A percentile compares a stretch with the other conserved stretches of the same genome.
Evolutionary conservation across 2,888 invertebrate genomes (phyloP).

Genomic region (Alentia gelatinosa): DNA sequence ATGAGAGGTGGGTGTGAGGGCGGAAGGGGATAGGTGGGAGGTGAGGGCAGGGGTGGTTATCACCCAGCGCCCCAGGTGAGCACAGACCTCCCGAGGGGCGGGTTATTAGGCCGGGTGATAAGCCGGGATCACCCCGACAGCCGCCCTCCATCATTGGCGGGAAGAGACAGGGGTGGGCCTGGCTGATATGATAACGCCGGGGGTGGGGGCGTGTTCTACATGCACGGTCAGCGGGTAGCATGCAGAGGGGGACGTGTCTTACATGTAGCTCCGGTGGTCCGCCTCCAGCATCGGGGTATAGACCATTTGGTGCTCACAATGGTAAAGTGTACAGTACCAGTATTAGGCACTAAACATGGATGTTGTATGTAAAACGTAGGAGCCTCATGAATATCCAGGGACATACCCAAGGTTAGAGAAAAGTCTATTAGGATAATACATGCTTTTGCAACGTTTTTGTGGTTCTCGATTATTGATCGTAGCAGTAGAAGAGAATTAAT

Average conservation of each 20-base stretch:
- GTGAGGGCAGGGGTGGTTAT: neutral
- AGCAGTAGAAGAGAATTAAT: too few relatives aligned
- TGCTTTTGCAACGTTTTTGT: neutral
- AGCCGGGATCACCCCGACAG: neutral
- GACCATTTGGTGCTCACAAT: too few relatives aligned
- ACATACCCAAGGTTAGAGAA: neutral
- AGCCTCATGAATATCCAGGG: neutral
- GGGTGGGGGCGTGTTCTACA: neutral
- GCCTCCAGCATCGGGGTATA: too few relatives aligned
- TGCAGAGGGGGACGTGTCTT: neutral
- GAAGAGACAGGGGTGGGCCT: neutral
- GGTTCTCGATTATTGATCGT: too few relatives aligned
- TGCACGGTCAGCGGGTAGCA: neutral
- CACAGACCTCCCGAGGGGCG: neutral
- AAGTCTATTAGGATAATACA: neutral
- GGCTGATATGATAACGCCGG: neutral
- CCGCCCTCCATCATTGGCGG: neutral
- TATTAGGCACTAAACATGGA: neutral
- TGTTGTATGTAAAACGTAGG: neutral
- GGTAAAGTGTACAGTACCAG: too few relatives aligned
- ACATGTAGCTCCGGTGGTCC: too few relatives aligned
- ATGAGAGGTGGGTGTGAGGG: neutral
- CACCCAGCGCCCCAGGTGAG: neutral
- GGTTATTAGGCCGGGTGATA: neutral
- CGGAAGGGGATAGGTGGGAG: neutral